Evolutionary conservation across 2,113 vertebrate species (phyloP).

Genomic region (rat (Rattus norvegicus)): DNA sequence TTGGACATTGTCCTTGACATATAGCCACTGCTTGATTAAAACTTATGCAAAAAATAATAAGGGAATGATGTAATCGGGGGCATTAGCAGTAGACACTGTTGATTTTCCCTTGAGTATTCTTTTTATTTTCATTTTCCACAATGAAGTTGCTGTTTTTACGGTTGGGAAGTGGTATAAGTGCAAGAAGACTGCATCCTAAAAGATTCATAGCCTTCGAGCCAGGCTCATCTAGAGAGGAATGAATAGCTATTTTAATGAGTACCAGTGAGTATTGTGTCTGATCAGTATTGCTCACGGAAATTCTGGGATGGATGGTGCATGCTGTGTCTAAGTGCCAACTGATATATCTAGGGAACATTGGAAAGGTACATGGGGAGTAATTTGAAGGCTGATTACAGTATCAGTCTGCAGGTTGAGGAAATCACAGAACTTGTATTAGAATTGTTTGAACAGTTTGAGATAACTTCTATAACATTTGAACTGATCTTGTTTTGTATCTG

Average conservation of each 20-base stretch:
- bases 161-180: background rate
- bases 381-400: conserved; percentile 66
- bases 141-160: conserved; percentile 2
- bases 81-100: background rate
- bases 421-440: background rate
- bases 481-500: background rate
- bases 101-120: background rate
- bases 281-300: conserved; percentile 37
- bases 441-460: conserved; percentile 13
- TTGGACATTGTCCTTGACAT: background rate
- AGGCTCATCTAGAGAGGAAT: background rate
- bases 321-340: conserved; percentile 47
- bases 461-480: conserved; percentile 28
- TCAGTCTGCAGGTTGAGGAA: background rate
- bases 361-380: conserved; percentile 26
- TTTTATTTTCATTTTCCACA: conserved; percentile 10
- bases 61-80: background rate
- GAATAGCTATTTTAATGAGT: conserved; percentile 53
- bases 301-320: conserved; percentile 55
- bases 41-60: conserved; percentile 17
- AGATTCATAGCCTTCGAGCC: background rate
- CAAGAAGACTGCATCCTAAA: conserved; percentile 13
- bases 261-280: conserved; percentile 47
- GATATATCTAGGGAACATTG: conserved; percentile 33
- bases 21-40: background rate